Percentiles rank a stretch among this genome's conserved stretches.
Conservation (phyloP, 2,888 invertebrate species). For the Aleiodes leptofemur region DNA sequence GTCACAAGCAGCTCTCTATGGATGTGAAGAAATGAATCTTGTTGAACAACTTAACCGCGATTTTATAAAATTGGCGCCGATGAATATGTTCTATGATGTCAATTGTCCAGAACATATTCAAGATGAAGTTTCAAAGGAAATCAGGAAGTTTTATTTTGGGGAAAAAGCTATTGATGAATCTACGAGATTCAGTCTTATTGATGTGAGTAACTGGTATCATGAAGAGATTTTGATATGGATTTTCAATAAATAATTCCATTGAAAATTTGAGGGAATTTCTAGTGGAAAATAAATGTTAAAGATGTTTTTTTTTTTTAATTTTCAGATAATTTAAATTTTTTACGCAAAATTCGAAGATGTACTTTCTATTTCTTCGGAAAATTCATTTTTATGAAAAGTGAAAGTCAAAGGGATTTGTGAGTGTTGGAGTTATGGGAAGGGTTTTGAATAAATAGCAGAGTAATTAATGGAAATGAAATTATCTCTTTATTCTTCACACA, state of each 20-base stretch:
- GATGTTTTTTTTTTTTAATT: too few species aligned
- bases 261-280: too few species aligned
- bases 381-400: too few species aligned
- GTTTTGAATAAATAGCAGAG: too few species aligned
- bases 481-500: too few species aligned
- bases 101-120: conserved; percentile 73
- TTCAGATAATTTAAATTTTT: too few species aligned
- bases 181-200: conserved; percentile 77
- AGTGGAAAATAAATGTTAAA: too few species aligned
- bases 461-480: too few species aligned
- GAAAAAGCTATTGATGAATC: conserved; percentile 74
- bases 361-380: too few species aligned
- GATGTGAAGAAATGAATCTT: conserved; percentile 74
- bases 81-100: conserved; percentile 80
- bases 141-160: conserved; percentile 79
- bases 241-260: background rate
- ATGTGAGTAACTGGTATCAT: conserved; percentile 74
- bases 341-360: too few species aligned
- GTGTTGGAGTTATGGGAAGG: too few species aligned
- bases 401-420: too few species aligned
- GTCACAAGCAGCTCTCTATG: conserved; percentile 61
- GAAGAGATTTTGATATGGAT: background rate
- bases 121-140: conserved; percentile 76
- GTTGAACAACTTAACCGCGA: conserved; percentile 77
- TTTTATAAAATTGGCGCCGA: conserved; percentile 79